Percentiles rank a stretch among this genome's conserved stretches.
phyloP scores from a whole-genome alignment of 2,113 vertebrate genomes.

The Falco punctatus region DNA sequence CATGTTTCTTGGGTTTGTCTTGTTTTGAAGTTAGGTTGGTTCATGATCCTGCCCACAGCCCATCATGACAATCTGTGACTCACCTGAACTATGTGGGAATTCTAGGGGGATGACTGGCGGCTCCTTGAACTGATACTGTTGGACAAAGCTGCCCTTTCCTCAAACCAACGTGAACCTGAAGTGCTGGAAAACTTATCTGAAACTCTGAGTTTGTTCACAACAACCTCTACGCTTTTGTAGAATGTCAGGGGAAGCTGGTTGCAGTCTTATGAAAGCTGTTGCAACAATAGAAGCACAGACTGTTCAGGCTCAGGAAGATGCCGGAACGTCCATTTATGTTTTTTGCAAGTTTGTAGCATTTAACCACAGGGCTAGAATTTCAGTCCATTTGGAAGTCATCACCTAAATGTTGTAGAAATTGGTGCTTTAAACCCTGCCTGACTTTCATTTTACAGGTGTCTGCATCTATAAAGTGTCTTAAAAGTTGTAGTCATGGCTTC shows the following conservation, averaged over 20 bases:
- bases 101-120: background rate
- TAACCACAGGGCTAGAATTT: background rate
- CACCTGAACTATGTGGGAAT: background rate
- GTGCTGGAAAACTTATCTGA: background rate
- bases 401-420: background rate
- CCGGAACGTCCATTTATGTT: background rate
- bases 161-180: background rate
- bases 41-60: background rate
- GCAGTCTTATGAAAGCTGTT: background rate
- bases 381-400: background rate
- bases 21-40: background rate
- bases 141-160: background rate
- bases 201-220: background rate
- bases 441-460: background rate
- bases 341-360: background rate
- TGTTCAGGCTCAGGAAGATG: background rate
- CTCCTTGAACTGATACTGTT: background rate
- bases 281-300: background rate
- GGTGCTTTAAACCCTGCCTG: background rate
- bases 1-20: background rate
- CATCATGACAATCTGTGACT: background rate
- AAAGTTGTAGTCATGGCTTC: background rate
- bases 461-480: background rate
- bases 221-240: background rate
- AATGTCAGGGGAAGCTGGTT: background rate